Base-by-base conservation (phyloP, 1,140 invertebrate genomes). In the Copidosoma floridanum region DNA sequence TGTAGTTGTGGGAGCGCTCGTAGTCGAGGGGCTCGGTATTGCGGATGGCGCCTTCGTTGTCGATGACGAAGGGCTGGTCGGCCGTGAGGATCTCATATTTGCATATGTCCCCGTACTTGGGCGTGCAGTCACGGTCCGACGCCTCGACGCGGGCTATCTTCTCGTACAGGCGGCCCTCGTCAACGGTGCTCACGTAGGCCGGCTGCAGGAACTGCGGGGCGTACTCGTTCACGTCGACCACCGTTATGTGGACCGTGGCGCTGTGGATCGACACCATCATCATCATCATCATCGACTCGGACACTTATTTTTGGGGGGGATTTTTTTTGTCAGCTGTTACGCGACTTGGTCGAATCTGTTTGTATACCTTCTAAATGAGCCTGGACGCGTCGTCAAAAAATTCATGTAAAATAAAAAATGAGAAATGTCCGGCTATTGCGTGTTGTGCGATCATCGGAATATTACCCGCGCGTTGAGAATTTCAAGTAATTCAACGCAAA, bases 211-310 rank as follows among this genome's bases (percentile, higher is more conserved):
- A 96, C 40, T 90, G 88, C 2, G 94, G 94, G 7, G 93, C 87
- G 78, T 91, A 97, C 71, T 97, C 94, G 81, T 98, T 97, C 54
- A 97, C 93, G 79, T 97, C 94, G 40, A 92, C 88, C 50, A 98
- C 95, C n/a, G 90, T 91, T 65, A 98, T 93, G 78, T 95, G 91
- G 32, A 98, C 92, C 57, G 93, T 93, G 1, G 92, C 94, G 71
- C 93, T 94, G 82, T 26, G 84, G 82, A 74, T 69, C 76, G 73
- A 76, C 65, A 70, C 66, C 64, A 32, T n/a, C n/a, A n/a, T n/a
- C n/a, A n/a, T n/a, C n/a, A n/a, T n/a, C n/a, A n/a, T n/a, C n/a
- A n/a, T n/a, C n/a, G n/a, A n/a, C n/a, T n/a, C n/a, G n/a, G n/a
- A n/a, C n/a, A n/a, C n/a, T n/a, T n/a, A n/a, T n/a, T n/a, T n/a